Base-by-base conservation (phyloP, 2,113 vertebrate species). In the Podiceps cristatus region DNA sequence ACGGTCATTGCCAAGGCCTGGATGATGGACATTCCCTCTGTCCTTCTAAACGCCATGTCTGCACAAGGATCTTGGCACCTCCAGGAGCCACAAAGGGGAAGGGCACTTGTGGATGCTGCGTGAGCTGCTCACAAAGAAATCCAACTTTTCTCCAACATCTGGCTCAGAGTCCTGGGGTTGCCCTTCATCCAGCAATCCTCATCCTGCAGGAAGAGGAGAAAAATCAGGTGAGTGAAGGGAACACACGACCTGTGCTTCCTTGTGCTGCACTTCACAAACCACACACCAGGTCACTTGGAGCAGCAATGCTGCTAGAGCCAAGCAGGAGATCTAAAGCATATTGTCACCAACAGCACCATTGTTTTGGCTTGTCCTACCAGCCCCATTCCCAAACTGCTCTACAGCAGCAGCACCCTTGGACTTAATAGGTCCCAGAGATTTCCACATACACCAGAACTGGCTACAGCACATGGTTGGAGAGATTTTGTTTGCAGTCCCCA, bases 1-100 rank as follows among this genome's bases (percentile, higher is more conserved):
- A 99, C 99, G 0, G 99, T 99, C 99, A 99, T 99, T 64, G 99
- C 99, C 98, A 99, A 96, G 69, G 99, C 99, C 98, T 99, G 99
- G 92, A 99, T 99, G 66, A 99, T 96, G 96, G 99, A 99, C 98
- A 99, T 98, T 64, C 99, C 99, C 44, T 99, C 99, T 1, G 99
- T 96, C 89, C 98, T 98, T 93, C 97, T 98, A 83, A 99, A 82
- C 3, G 99, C 99, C 99, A 99, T 99, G 89, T 97, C 95, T 77
- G 80, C 88, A 52, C 19, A 0, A 50, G 62, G 47, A 45, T 16
- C 23, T 40, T 0, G 1, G 62, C 83, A 63, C 67, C 66, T 20
- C 16, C 33, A 22, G 77, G 78, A 42, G 45, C 60, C 18, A 17
- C 79, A 1, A 11, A n/a, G 8, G 50, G 35, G 27, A 94, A 68